Evolutionary conservation across 1,140 invertebrate species (phyloP).

Genomic region (Plutomurus gul): DNA sequence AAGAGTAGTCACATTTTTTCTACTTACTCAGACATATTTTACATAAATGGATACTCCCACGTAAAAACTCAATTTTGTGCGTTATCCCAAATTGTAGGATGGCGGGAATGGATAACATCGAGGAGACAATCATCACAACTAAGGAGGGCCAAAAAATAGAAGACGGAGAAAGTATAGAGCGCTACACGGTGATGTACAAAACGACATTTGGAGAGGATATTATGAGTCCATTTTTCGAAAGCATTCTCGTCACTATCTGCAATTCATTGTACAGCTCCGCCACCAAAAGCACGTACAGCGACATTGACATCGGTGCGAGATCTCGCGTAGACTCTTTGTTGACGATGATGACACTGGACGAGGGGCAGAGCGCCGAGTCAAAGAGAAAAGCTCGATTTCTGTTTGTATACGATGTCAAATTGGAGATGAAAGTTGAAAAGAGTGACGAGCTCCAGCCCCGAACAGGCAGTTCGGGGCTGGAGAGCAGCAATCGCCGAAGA

Average conservation of each 20-base stretch:
- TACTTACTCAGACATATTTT: too few species aligned
- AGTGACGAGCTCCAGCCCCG: neutral
- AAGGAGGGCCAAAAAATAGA: conserved; percentile 36
- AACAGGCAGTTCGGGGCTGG: neutral
- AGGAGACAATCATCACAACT: conserved; percentile 49
- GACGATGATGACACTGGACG: neutral
- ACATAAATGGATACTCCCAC: conserved; percentile 53
- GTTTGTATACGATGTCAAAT: conserved; percentile 43
- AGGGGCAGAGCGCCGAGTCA: too few species aligned
- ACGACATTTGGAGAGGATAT: conserved; percentile 42
- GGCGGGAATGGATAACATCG: conserved; percentile 41
- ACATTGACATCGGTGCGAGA: neutral
- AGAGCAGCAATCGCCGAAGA: neutral
- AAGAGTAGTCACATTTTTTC: conserved; percentile 47
- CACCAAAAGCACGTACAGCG: neutral
- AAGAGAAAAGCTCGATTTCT: neutral
- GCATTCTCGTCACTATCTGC: conserved; percentile 42
- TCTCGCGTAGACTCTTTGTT: neutral
- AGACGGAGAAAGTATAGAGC: neutral
- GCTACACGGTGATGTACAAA: conserved; percentile 49
- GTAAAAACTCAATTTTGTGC: too few species aligned
- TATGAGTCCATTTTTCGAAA: conserved; percentile 45
- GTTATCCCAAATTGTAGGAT: conserved; percentile 28
- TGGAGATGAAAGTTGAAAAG: too few species aligned
- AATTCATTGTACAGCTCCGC: conserved; percentile 34